These are phyloP conservation scores for Recurvirostra avosetta DNA, from an alignment of 2,113 vertebrate genomes.

Conservation along the genomic window DNA sequence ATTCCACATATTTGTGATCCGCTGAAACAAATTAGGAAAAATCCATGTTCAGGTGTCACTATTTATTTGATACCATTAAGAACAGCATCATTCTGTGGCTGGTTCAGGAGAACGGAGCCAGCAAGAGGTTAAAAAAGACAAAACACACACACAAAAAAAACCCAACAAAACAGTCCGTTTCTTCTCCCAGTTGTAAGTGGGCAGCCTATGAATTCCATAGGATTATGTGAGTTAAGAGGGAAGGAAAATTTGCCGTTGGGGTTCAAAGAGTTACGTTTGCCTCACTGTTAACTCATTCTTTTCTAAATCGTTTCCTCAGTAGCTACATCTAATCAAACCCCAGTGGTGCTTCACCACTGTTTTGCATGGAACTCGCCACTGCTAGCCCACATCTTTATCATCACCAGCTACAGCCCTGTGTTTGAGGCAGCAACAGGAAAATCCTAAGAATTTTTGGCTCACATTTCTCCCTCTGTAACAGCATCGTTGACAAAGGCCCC, in stretches of 20 bases:
- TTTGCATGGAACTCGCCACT: neutral
- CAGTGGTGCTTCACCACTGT: neutral
- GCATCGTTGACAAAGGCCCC: neutral
- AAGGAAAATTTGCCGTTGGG: neutral
- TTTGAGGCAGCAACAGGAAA: neutral
- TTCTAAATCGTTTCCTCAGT: neutral
- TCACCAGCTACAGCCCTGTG: neutral
- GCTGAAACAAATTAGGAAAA: slow-evolving; percentile 69
- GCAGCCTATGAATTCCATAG: neutral
- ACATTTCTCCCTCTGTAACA: neutral
- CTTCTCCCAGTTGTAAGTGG: neutral
- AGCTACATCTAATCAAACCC: neutral
- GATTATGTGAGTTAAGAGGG: neutral
- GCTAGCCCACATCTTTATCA: neutral
- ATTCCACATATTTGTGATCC: slow-evolving; percentile 92
- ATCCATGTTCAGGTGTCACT: neutral
- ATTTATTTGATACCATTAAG: neutral
- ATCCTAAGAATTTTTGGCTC: neutral
- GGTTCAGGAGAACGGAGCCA: neutral
- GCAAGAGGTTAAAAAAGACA: neutral
- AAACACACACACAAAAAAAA: neutral
- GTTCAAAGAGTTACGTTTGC: neutral
- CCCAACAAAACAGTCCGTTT: neutral
- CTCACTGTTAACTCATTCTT: neutral
- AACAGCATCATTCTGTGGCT: neutral